Evolutionary conservation across 2,888 invertebrate species (phyloP).

Genomic region (Polyommatus icarus): DNA sequence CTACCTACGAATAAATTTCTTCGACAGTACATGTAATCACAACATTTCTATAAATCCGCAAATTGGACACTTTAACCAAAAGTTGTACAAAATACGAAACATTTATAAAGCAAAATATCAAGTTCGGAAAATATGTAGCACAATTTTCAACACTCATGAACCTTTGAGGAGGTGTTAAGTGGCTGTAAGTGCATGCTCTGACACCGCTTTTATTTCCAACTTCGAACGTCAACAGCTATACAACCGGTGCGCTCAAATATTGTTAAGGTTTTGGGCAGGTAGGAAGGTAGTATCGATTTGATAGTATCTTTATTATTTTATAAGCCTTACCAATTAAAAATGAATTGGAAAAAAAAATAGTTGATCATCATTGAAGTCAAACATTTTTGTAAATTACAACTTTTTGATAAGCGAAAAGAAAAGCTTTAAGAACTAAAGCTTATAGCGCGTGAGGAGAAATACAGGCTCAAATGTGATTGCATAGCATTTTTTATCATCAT

Average conservation of each 20-base stretch:
- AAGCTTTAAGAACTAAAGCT: too few relatives aligned
- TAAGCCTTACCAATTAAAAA: background rate
- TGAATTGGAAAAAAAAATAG: background rate
- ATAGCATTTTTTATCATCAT: too few relatives aligned
- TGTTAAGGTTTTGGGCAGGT: background rate
- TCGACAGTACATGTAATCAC: too few relatives aligned
- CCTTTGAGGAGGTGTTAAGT: constrained; percentile 12
- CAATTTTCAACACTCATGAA: constrained; percentile 11
- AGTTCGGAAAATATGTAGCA: background rate
- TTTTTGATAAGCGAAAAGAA: too few relatives aligned
- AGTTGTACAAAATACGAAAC: background rate
- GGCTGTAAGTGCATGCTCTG: background rate
- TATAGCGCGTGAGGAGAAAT: too few relatives aligned
- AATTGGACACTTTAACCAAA: background rate
- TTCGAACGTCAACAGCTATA: background rate
- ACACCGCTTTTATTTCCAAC: background rate
- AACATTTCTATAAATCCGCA: background rate
- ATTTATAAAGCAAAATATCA: background rate
- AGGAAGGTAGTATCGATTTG: background rate
- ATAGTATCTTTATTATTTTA: background rate
- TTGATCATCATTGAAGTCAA: background rate
- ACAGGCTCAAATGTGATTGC: too few relatives aligned
- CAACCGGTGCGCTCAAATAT: background rate
- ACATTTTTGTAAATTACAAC: too few relatives aligned
- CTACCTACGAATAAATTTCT: too few relatives aligned